Base-by-base conservation (phyloP, 2,797 vertebrate genomes). In the Tinamus major region DNA sequence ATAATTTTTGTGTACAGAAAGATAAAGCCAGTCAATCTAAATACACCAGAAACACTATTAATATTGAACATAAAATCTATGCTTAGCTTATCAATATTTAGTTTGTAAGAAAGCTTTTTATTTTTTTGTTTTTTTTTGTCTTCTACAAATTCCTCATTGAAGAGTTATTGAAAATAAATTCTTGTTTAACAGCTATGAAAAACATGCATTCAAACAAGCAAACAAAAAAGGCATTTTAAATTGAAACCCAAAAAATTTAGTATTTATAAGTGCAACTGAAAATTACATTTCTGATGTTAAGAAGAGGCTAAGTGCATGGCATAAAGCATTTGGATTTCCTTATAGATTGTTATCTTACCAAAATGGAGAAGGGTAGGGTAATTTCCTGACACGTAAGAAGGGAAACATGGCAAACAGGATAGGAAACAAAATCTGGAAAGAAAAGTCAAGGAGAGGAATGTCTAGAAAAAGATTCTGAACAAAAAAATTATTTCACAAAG, bases 341-440 rank as follows among this genome's bases (percentile, higher is more conserved):
- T 94, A 97, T 90, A 98, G 97, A 97, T 97, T 96, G 81, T 98
- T 96, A 97, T 98, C 98, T 98, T 98, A 98, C 98, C 98, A 98
- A 98, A 98, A 98, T 98, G 98, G 97, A 98, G 98, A 97, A 98
- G 97, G 98, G 98, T 97, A 98, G 97, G 97, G 97, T 97, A 98
- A 98, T 97, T 97, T 98, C 97, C 98, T 98, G 97, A 98, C 97
- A 98, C 97, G 98, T 98, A 98, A 98, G 98, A 98, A 98, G 98
- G 98, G 97, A 98, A 98, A 98, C 98, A 98, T 98, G 98, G 98
- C 98, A 98, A 98, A 98, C 98, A 98, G 98, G 98, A 98, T 98
- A 98, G 98, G 98, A 98, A 98, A 98, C 97, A 98, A 98, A 98
- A 98, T 98, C 98, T 98, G 98, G 98, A 98, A 98, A 98, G 98